These are phyloP conservation scores for Chaenocephalus aceratus DNA, from an alignment of 2,113 vertebrate genomes.

Conservation along the genomic window DNA sequence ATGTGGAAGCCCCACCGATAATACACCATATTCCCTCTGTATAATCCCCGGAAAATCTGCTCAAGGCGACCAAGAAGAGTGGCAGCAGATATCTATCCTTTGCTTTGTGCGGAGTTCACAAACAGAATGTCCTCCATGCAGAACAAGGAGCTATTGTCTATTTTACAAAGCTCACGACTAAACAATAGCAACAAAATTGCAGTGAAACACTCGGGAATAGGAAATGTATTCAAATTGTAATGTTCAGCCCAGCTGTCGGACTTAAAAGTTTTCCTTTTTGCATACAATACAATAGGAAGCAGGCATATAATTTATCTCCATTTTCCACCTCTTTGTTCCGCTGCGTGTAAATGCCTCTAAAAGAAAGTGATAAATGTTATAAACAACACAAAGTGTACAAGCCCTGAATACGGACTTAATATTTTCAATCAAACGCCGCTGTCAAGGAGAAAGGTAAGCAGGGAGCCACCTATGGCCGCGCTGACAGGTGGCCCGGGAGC, in stretches of 20 bases:
- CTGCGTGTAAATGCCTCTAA: constrained; percentile 47
- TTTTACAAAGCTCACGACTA: constrained; percentile 60
- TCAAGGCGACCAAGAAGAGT: constrained; percentile 59
- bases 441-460: constrained; percentile 65
- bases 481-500: constrained; percentile 63
- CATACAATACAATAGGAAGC: constrained; percentile 49
- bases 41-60: constrained; percentile 78
- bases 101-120: constrained; percentile 66
- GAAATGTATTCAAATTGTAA: constrained; percentile 79
- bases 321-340: constrained; percentile 52
- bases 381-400: constrained; percentile 57
- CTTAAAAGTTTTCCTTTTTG: constrained; percentile 65
- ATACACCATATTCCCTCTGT: constrained; percentile 71
- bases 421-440: constrained; percentile 57
- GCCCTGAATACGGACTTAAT: constrained; percentile 61
- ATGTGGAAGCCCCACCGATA: constrained; percentile 65
- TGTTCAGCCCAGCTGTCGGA: constrained; percentile 68
- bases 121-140: constrained; percentile 66
- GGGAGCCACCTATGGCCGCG: constrained; percentile 45
- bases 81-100: constrained; percentile 62
- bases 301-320: constrained; percentile 59
- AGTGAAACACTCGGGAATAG: constrained; percentile 60
- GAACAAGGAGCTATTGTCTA: constrained; percentile 74
- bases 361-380: constrained; percentile 58
- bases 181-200: constrained; percentile 67